Evolutionary conservation across 2,888 invertebrate species (phyloP), one percentile per base, ranked within the genome.

Genomic region (Nymphalis c-album): DNA sequence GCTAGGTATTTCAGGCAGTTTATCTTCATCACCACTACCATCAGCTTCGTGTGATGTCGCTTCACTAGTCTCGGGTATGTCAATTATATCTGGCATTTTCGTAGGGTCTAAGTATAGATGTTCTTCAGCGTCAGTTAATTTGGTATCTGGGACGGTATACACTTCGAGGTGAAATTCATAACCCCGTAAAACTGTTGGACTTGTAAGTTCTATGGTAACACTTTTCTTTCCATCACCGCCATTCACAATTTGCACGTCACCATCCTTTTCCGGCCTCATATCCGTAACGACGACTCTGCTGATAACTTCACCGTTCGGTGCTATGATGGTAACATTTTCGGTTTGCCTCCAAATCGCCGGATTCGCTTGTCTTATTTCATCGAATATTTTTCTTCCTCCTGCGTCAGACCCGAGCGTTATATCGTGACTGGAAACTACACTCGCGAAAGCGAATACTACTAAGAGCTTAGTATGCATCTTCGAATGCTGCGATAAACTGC

Each of bases 141-240:
- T 62, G 6, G 68, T 69, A 48, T 70, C 72, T 2, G 81, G 74
- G 7, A 73, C 70, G 7, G 84, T 79, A 62, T 80, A 91, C 0
- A 87, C 87, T 77, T 87, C 78, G 1, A 91, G 76, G 35, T 81
- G 80, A 71, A 91, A 91, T 31, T 85, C 81, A 62, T 82, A 86
- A 61, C 91, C 91, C 74, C 90, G 79, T 45, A 91, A 80, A 1
- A 85, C 80, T 10, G 90, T 83, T 0, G 91, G 91, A 53, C 91
- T 90, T 74, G 88, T 86, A 1, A 92, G 74, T 74, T 90, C 84
- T 13, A 92, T 76, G 0, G 88, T 89, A 6, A 90, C 87, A 64
- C 83, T 87, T 48, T 82, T 81, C 48, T 86, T 76, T 70, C 90
- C 89, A 59, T 79, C 80, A 69, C 91, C 91, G 0, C 91, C 91